Evolutionary conservation across 2,888 invertebrate genomes (phyloP), one percentile per base, ranked within the genome.

Genomic region (Drosophila borborema): DNA sequence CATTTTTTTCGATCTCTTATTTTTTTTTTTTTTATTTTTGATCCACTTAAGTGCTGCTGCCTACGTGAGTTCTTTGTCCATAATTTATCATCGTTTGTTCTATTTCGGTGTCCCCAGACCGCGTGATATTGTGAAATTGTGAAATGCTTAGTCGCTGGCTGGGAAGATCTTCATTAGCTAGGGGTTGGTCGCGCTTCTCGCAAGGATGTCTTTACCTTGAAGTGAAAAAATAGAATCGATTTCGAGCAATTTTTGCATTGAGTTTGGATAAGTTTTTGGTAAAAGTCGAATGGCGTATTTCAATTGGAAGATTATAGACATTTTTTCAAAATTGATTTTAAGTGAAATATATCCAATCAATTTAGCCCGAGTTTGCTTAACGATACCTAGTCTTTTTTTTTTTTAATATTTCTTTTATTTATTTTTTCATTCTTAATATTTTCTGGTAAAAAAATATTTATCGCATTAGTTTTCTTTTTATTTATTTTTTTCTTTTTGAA

Each of bases 101-200:
- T 78, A 77, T 75, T 77, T 78, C 58, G 58, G 62, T 66, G 41
- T 58, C 46, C 41, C 36, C 41, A 18, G 36, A 65, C 71, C 75
- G 64, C 78, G 76, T 78, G 75, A 66, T 76, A 54, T 78, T 76
- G 65, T 78, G 78, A 78, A 78, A 78, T 78, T 68, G 79, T 68
- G 75, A 78, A 78, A 79, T 72, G 48, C 64, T 53, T 61, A 66
- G 53, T 49, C 34, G 45, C 63, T 65, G 2, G 51, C 36, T 54
- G 60, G 55, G 67, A 61, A 58, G 64, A 76, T 48, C 62, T 63
- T 64, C 49, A 43, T 16, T 58, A 46, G 40, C 18, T 31, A 45
- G 36, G 62, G 45, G 36, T 55, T 45, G 43, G 0, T 38, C 20
- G 34, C n/a, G 48, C 46, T 6, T 49, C 49, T 41, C 31, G 40